Evolutionary conservation across 2,113 vertebrate genomes (phyloP), one percentile per base, ranked within the genome.

Genomic region (Equus quagga): DNA sequence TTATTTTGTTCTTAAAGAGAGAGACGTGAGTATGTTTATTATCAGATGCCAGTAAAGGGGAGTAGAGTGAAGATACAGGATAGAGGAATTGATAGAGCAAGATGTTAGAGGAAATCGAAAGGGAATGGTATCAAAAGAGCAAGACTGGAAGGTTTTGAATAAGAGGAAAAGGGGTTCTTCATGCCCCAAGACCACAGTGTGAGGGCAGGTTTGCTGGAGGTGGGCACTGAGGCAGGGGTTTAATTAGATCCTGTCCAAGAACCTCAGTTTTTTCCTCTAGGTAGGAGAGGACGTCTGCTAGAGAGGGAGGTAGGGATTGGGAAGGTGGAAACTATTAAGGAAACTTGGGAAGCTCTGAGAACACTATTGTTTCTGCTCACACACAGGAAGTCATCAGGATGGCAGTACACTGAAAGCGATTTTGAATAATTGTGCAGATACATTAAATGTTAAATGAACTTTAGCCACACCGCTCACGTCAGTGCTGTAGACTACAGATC

Each of bases 1-100:
- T 91, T 87, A 60, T 75, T 96, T 81, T 86, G 23, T 81, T 75
- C 33, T 91, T 69, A n/a, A 90, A 73, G 31, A 81, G 36, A 91
- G 17, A 84, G 13, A 60, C 23, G 11, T 60, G 49, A 91, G 3
- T 64, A 5, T 92, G 14, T 76, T 87, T 75, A 72, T 82, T 94
- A 69, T 75, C 44, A 83, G n/a, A 70, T 89, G 44, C 23, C 28
- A 26, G 82, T 94, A 65, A 94, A 69, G 41, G 73, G 8, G 33
- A 46, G 28, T 49, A 26, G 51, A 33, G 14, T 60, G 7, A 81
- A 69, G 36, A 31, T 73, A 26, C 3, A 46, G n/a, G 64, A 65
- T 31, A 81, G 62, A 81, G 56, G 14, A 86, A 15, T 10, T 82
- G 18, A 67, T 67, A 58, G 17, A 60, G 49, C 26, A 76, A 31